phyloP scores from a whole-genome alignment of 2,113 vertebrate genomes.

The Sinocyclocheilus rhinocerous region DNA sequence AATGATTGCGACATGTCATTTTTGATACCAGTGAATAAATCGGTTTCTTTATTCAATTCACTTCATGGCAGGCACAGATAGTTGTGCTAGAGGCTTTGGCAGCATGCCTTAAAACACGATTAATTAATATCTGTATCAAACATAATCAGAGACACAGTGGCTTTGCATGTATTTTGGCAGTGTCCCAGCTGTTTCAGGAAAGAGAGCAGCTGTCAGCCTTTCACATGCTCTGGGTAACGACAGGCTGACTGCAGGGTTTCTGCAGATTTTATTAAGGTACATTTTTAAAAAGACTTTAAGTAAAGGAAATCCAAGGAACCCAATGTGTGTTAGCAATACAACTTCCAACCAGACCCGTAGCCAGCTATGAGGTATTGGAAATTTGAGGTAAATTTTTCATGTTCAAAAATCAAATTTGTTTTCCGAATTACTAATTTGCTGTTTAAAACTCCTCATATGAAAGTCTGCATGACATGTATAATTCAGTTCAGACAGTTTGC shows the following conservation, averaged over 20 bases:
- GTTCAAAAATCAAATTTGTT: too few relatives aligned
- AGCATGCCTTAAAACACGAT: slow-evolving; percentile 61
- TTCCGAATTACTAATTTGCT: too few relatives aligned
- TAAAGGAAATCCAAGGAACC: too few relatives aligned
- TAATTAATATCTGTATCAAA: slow-evolving; percentile 65
- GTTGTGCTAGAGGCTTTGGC: slow-evolving; percentile 55
- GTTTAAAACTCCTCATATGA: too few relatives aligned
- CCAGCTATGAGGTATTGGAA: too few relatives aligned
- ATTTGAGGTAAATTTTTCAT: too few relatives aligned
- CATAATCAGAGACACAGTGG: slow-evolving; percentile 54
- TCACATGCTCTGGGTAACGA: neutral
- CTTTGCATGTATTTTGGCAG: slow-evolving; percentile 24
- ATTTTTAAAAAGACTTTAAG: neutral
- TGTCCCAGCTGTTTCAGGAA: neutral
- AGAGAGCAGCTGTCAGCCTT: neutral
- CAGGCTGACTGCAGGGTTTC: neutral
- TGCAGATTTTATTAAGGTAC: neutral
- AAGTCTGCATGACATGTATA: too few relatives aligned
- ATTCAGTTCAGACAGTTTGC: too few relatives aligned
- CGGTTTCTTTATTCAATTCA: slow-evolving; percentile 52
- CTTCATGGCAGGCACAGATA: slow-evolving; percentile 58
- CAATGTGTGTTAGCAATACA: neutral
- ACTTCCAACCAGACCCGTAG: neutral
- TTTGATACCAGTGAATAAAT: slow-evolving; percentile 64
- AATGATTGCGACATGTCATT: slow-evolving; percentile 53